Evolutionary conservation across 2,113 vertebrate genomes (phyloP), one percentile per base, ranked within the genome.

Genomic region (Pachypanchax playfairii): DNA sequence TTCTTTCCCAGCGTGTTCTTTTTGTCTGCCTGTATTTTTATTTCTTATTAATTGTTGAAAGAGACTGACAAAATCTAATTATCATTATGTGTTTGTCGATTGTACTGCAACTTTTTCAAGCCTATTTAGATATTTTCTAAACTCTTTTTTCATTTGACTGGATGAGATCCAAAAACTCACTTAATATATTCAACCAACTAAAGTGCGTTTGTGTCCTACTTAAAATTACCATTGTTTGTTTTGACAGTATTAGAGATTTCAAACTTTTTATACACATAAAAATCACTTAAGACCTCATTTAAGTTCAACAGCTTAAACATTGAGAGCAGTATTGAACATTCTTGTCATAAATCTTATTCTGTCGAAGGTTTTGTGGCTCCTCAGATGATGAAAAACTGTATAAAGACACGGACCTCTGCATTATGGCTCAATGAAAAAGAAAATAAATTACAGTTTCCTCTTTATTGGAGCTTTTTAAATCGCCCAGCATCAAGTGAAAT

Each of bases 241-340:
- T 55, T 26, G 36, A 11, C 2, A 15, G n/a, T n/a, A n/a, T n/a
- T n/a, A n/a, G n/a, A n/a, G n/a, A n/a, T n/a, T n/a, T n/a, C 4
- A 29, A 29, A 29, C 28, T 29, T 29, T 29, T 29, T 29, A 29
- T 7, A 29, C 28, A 29, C 28, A 29, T 29, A 29, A 29, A 29
- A 7, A 29, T 29, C n/a, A n/a, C n/a, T 58, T 26, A 35, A 39
- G 20, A 48, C 50, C 18, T 46, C 22, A 61, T 39, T 29, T 57
- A 33, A 15, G 17, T 36, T 11, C 14, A 46, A 49, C 4, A 3
- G 17, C 1, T 24, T 33, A 28, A 36, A 70, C 44, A n/a, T 68
- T 56, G 50, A 50, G 56, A 36, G 42, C 56, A 59, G 26, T 17
- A 47, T 28, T 58, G 44, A 60, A 26, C n/a, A 46, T 21, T 62